Percentiles rank a stretch among this genome's conserved stretches.
Conservation (phyloP, 1,140 invertebrate species). For the Euglossa dilemma region DNA sequence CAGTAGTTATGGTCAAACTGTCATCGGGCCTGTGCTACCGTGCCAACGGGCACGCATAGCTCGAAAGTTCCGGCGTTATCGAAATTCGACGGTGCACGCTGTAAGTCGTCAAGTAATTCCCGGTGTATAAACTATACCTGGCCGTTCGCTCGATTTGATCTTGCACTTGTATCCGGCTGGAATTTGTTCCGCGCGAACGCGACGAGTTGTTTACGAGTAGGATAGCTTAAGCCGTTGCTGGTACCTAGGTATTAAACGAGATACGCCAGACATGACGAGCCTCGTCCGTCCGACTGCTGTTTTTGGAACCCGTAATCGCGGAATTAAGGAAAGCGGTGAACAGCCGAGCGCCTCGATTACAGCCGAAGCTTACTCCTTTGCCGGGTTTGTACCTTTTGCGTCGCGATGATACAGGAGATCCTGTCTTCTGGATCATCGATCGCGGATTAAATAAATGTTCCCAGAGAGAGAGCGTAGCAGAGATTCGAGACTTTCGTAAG, state of each 20-base stretch:
- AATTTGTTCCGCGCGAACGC: too few species aligned
- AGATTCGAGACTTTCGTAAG: too few species aligned
- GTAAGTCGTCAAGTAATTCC: not conserved
- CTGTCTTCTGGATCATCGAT: too few species aligned
- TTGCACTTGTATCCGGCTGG: not conserved
- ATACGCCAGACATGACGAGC: too few species aligned
- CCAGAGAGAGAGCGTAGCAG: too few species aligned
- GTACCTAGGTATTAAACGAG: too few species aligned
- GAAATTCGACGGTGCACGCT: not conserved
- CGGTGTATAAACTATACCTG: not conserved
- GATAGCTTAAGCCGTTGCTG: too few species aligned
- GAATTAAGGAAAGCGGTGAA: not conserved
- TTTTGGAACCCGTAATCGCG: not conserved
- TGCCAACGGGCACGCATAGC: not conserved
- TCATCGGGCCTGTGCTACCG: slow-evolving; percentile 1
- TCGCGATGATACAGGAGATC: too few species aligned
- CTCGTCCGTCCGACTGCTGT: not conserved
- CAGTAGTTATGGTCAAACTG: slow-evolving; percentile 50
- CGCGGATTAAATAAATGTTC: too few species aligned
- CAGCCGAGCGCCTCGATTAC: not conserved
- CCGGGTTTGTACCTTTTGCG: too few species aligned
- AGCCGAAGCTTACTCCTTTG: not conserved
- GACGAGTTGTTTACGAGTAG: not conserved
- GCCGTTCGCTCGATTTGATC: not conserved
- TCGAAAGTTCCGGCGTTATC: slow-evolving; percentile 4